Conservation (phyloP, 1,140 invertebrate genomes). For the Bombus confusus region DNA sequence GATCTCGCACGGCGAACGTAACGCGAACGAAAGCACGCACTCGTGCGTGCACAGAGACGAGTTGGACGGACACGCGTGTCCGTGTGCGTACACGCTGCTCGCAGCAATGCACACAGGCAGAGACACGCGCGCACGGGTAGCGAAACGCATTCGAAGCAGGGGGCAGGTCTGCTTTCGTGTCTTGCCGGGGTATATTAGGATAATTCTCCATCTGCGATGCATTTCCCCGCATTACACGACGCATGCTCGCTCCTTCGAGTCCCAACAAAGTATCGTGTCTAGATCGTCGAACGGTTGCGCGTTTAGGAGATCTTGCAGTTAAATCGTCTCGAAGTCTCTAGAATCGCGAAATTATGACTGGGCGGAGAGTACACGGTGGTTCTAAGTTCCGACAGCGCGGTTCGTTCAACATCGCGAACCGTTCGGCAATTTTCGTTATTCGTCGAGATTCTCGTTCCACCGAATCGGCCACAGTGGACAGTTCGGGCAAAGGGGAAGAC, state of each 20-base stretch:
- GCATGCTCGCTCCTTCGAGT: not conserved
- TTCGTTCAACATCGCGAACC: not conserved
- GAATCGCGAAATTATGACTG: not conserved
- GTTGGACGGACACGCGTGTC: not conserved
- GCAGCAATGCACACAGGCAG: not conserved
- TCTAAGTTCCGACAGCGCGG: fast-evolving
- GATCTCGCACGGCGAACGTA: slow-evolving; percentile 63
- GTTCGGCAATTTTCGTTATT: not conserved
- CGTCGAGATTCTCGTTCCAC: slow-evolving; percentile 4
- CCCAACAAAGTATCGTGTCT: not conserved
- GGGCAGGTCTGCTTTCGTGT: slow-evolving; percentile 63
- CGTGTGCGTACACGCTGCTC: not conserved
- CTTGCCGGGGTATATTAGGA: slow-evolving; percentile 69
- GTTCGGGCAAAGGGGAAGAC: no score
- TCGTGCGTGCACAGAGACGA: slow-evolving; percentile 8
- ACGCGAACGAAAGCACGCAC: slow-evolving; percentile 49
- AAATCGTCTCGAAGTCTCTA: not conserved
- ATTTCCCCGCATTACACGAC: not conserved
- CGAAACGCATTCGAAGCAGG: slow-evolving; percentile 66
- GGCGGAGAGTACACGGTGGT: not conserved
- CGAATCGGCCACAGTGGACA: not conserved
- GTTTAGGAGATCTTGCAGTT: not conserved
- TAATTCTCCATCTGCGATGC: slow-evolving; percentile 48
- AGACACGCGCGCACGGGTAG: slow-evolving; percentile 29
- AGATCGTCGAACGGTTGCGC: not conserved